Base-by-base conservation (phyloP, 2,888 invertebrate genomes). In the Drosophila pseudotakahashii region DNA sequence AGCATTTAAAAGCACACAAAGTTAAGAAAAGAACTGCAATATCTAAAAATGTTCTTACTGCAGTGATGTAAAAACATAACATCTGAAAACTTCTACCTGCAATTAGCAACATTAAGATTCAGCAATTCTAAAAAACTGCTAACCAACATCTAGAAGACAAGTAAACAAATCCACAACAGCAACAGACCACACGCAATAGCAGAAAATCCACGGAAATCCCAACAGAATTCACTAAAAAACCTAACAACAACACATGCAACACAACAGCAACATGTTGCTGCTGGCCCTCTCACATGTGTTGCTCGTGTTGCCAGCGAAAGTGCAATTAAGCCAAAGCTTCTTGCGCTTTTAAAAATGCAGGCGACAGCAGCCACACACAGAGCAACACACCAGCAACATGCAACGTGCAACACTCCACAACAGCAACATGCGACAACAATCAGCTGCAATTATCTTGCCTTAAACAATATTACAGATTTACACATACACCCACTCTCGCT, bases 381-480 rank as follows among this genome's bases (percentile, higher is more conserved):
- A 44, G 34, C 51, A 67, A 57, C 58, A 34, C 39, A 52, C 26
- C 57, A 37, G 42, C 55, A 55, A 50, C 54, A 36, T 50, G 59
- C 52, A 52, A 45, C 51, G n/a, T 13, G 30, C 57, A 63, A 39
- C 50, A 52, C 3, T 6, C 5, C 6, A 26, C 32, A 19, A 36
- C 14, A 48, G 13, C 47, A 54, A 68, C 51, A 62, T 45, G 13
- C 42, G 45, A 23, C 53, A 61, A 48, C 61, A 44, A 50, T 53
- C 69, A 80, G 84, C 84, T 81, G 87, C 81, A 79, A 86, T 70
- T 78, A 69, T 86, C 86, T 84, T 84, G 83, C 83, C 83, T 77
- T 77, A 64, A 76, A 71, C 30, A 52, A 30, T 16, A 58, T 62
- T 73, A 71, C 69, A 76, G 69, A 67, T 73, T 54, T 73, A 73